Conservation (phyloP, 64 coral and sea anemone species). For the Trachythela sp. region DNA sequence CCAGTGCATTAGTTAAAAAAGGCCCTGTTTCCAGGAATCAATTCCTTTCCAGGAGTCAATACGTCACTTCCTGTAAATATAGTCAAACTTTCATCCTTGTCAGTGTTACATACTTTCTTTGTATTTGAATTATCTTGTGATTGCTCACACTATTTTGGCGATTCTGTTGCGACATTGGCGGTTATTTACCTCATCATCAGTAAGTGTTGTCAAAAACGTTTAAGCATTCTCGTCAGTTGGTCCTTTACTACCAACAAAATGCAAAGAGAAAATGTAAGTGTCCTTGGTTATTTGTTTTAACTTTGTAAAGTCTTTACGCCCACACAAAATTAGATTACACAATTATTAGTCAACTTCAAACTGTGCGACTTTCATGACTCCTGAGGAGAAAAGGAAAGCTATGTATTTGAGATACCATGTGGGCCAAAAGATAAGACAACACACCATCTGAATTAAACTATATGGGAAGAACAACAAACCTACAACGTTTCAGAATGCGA, state of each 20-base stretch:
- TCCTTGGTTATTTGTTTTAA: constrained; percentile 61
- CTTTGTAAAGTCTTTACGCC: constrained; percentile 27
- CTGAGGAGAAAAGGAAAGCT: too few species aligned
- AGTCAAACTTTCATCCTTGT: not conserved
- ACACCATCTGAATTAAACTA: too few species aligned
- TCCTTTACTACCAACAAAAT: not conserved
- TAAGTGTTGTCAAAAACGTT: not conserved
- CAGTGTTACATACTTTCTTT: not conserved
- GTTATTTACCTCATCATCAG: not conserved
- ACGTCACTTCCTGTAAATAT: not conserved
- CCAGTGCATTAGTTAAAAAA: too few species aligned
- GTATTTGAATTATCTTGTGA: not conserved
- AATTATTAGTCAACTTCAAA: too few species aligned
- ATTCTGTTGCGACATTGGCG: not conserved
- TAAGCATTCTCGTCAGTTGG: not conserved
- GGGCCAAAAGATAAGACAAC: too few species aligned
- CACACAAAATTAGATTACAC: too few species aligned
- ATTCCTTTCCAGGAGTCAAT: not conserved
- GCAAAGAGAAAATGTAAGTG: constrained; percentile 17
- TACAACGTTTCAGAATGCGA: too few species aligned
- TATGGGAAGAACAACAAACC: too few species aligned
- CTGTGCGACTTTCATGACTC: too few species aligned
- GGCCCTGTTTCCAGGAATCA: not conserved
- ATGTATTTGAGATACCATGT: too few species aligned
- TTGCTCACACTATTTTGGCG: not conserved